These are phyloP conservation scores for Rhodinocichla rosea DNA, from an alignment of 2,113 vertebrate species.

Conservation along the genomic window DNA sequence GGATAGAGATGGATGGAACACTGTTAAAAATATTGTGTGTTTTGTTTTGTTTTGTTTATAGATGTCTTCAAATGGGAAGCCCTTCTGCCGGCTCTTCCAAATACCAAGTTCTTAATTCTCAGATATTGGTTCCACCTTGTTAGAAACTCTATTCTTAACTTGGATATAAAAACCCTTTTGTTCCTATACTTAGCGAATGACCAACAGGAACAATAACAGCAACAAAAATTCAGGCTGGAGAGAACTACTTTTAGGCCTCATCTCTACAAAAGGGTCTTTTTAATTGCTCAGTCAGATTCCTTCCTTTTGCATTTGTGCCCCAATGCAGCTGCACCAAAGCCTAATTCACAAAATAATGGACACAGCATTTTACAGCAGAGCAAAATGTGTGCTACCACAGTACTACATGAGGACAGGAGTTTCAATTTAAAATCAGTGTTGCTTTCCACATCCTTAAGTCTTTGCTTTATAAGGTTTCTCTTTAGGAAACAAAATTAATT, in stretches of 20 bases:
- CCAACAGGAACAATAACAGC: neutral
- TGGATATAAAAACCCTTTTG: neutral
- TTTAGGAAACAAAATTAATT: neutral
- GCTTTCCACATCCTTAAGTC: neutral
- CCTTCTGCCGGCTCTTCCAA: neutral
- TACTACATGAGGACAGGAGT: neutral
- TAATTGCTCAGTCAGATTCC: neutral
- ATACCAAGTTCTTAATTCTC: neutral
- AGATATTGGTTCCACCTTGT: neutral
- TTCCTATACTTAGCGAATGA: neutral
- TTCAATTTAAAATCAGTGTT: neutral
- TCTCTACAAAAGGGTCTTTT: neutral
- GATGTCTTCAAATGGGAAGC: neutral
- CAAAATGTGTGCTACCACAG: accelerated
- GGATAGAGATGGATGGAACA: neutral
- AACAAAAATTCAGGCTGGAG: neutral
- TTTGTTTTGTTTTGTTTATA: neutral
- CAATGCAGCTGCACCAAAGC: neutral
- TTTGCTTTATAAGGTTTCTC: neutral
- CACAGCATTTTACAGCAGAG: neutral
- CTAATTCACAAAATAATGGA: neutral
- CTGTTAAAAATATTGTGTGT: neutral
- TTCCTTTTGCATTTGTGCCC: neutral
- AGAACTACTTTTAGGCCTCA: neutral
- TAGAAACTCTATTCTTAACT: neutral